These are phyloP conservation scores for Bufotes viridis DNA, from an alignment of 2,797 vertebrate species.

Conservation along the genomic window DNA sequence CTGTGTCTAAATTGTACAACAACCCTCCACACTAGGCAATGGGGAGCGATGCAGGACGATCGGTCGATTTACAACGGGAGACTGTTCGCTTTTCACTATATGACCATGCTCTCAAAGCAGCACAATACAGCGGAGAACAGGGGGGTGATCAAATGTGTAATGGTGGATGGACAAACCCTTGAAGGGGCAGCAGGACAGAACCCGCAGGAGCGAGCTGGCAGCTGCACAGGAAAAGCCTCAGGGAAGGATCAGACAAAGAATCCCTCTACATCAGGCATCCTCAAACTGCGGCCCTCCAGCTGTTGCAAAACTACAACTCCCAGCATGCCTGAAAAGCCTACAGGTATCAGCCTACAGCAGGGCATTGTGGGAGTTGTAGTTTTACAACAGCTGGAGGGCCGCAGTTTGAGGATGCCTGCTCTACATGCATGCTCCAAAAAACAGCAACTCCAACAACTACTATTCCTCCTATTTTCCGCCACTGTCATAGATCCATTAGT, in stretches of 20 bases:
- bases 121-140: not conserved
- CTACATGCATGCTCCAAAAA: not conserved
- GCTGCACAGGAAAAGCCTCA: not conserved
- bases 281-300: too few relatives aligned
- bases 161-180: not conserved
- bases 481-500: not conserved
- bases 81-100: not conserved
- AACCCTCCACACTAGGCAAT: too few relatives aligned
- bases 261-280: too few relatives aligned
- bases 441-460: not conserved
- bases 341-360: too few relatives aligned
- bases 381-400: too few relatives aligned
- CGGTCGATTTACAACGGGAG: not conserved
- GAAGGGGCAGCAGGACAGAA: not conserved
- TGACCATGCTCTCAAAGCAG: not conserved
- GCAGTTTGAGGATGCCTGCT: too few relatives aligned
- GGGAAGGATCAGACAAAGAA: not conserved
- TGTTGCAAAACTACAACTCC: too few relatives aligned
- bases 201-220: not conserved
- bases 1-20: too few relatives aligned
- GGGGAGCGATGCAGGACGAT: not conserved
- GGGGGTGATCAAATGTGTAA: not conserved
- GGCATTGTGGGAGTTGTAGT: too few relatives aligned
- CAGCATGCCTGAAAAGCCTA: too few relatives aligned
- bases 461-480: not conserved